Evolutionary conservation across 1,140 invertebrate species (phyloP).

Genomic region (Eufriesea mexicana): DNA sequence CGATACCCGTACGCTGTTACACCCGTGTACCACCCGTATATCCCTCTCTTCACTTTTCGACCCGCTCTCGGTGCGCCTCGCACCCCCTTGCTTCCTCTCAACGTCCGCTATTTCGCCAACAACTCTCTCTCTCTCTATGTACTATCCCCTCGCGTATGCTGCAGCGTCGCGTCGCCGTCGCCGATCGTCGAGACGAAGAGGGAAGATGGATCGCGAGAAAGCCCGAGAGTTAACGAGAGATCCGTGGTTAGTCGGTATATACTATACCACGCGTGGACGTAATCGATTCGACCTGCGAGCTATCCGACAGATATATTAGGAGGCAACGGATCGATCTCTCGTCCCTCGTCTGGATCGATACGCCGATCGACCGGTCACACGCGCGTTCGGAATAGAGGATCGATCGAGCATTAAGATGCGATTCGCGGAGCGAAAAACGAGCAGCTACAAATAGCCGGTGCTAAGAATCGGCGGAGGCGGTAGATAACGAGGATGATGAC

Average conservation of each 20-base stretch:
- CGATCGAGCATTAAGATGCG: constrained; percentile 3
- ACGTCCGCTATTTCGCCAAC: background rate
- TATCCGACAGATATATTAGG: constrained; percentile 17
- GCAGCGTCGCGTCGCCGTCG: background rate
- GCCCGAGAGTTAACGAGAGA: constrained; percentile 10
- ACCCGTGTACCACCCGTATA: background rate
- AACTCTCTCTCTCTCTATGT: background rate
- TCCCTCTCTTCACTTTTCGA: background rate
- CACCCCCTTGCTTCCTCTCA: background rate
- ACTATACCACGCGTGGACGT: background rate
- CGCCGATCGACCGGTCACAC: constrained; percentile 22
- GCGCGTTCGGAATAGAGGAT: constrained; percentile 4
- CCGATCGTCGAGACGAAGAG: background rate
- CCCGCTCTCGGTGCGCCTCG: background rate
- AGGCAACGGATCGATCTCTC: constrained; percentile 11
- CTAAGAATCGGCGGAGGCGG: constrained; percentile 72
- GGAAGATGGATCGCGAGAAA: constrained; percentile 2
- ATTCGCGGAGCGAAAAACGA: constrained; percentile 36
- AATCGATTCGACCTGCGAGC: constrained; percentile 9
- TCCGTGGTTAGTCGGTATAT: too few relatives aligned
- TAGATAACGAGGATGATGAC: constrained; percentile 81
- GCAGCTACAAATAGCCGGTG: constrained; percentile 70
- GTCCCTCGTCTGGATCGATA: constrained; percentile 2
- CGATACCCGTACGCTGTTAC: too few relatives aligned
- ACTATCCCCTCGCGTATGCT: background rate